Base-by-base conservation (phyloP, 2,113 vertebrate species). In the Corythaixoides concolor region DNA sequence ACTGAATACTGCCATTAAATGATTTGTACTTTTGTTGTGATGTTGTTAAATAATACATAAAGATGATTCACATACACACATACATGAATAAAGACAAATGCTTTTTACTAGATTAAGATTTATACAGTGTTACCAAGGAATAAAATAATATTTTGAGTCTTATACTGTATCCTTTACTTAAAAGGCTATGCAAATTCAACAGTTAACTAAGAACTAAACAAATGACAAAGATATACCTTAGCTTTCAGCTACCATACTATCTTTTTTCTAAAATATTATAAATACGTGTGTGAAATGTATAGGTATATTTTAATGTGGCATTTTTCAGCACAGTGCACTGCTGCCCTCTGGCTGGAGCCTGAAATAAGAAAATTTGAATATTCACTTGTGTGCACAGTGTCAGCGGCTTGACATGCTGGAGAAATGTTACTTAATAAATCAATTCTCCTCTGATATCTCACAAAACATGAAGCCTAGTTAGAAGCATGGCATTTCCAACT, bases 271-370 rank as follows among this genome's bases (percentile, higher is more conserved):
- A 88, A 85, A 69, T 68, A 68, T 15, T 16, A 1, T 39, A 56
- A 45, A 9, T 45, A 22, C 5, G 23, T 69, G 5, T 16, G 30
- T 32, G 30, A 78, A 82, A 91, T 43, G 33, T 9, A 16, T 20
- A 23, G 1, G 1, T 33, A 11, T 43, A 52, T 45, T 84, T 74
- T 68, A 56, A 60, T 6, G 33, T 35, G 17, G 10, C 45, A 39
- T 70, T 92, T 92, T 92, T 88, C 30, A 66, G 37, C 27, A 24
- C n/a, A 16, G 95, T 92, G 15, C 77, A 4, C 69, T 98, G 96
- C 98, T 97, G 98, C 98, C 98, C 97, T 96, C 98, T 98, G 95
- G 91, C 94, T 85, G 70, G 45, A 55, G 20, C 62, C 52, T 82
- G 49, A 16, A 90, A 94, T 50, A 95, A 60, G 43, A 39, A 91